These are phyloP conservation scores for Pao palembangensis DNA, from an alignment of 2,113 vertebrate genomes.

Conservation along the genomic window DNA sequence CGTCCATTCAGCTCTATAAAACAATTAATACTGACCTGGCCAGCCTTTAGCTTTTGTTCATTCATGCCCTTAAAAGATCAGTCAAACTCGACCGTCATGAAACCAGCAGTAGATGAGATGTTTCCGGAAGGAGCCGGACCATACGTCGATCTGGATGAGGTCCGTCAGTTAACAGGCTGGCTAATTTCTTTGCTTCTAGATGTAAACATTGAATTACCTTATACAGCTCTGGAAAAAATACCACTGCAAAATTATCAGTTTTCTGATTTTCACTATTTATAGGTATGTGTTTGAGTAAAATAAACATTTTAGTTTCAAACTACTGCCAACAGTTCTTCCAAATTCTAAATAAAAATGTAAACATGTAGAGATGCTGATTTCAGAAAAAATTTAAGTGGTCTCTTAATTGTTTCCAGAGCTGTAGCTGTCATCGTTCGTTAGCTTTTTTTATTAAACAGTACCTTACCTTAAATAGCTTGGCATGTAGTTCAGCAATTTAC, in stretches of 20 bases:
- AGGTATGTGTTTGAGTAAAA: too few relatives aligned
- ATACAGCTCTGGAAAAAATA: too few relatives aligned
- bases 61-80: conserved; percentile 53
- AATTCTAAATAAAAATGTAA: too few relatives aligned
- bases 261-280: too few relatives aligned
- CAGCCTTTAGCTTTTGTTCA: background rate
- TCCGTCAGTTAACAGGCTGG: conserved; percentile 32
- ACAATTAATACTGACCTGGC: background rate
- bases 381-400: too few relatives aligned
- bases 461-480: background rate
- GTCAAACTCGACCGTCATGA: conserved; percentile 72
- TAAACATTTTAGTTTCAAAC: too few relatives aligned
- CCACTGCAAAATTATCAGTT: too few relatives aligned
- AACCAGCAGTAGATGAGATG: conserved; percentile 92
- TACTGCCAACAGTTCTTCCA: too few relatives aligned
- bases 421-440: background rate
- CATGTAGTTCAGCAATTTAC: background rate
- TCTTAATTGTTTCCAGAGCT: too few relatives aligned
- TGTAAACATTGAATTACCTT: background rate
- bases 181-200: background rate
- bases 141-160: conserved; percentile 91
- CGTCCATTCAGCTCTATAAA: background rate
- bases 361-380: too few relatives aligned
- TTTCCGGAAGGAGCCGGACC: conserved; percentile 88
- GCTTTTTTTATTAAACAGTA: background rate